Conservation (phyloP, 2,888 invertebrate species). For the Drosophila pegasa region DNA sequence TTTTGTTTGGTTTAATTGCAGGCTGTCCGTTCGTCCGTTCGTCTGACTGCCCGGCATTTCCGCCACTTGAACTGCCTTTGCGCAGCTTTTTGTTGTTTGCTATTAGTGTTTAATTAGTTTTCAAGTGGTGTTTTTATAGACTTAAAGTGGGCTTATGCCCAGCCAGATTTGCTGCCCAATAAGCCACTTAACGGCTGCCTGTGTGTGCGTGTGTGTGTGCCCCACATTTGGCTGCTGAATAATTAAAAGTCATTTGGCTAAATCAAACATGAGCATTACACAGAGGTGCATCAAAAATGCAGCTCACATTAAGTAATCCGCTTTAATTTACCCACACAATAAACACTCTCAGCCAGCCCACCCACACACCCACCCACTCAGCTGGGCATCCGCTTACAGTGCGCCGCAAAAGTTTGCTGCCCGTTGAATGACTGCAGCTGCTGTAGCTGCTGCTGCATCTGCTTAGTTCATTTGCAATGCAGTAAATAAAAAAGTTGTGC, state of each 20-base stretch:
- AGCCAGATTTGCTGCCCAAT: conserved; percentile 36
- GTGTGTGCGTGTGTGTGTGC: conserved; percentile 3
- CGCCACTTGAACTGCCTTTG: conserved; percentile 59
- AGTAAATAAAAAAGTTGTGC: conserved; percentile 59
- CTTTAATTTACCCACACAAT: conserved; percentile 53
- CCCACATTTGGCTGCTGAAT: conserved; percentile 38
- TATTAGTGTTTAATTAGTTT: conserved; percentile 84
- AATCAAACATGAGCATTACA: conserved; percentile 37
- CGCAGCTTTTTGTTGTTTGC: conserved; percentile 59
- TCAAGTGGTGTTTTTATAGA: conserved; percentile 83
- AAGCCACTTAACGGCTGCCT: not conserved
- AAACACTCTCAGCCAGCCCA: conserved; percentile 5
- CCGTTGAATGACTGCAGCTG: conserved; percentile 34
- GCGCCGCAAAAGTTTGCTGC: conserved; percentile 41
- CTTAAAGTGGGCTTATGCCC: conserved; percentile 61
- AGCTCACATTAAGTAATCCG: conserved; percentile 71
- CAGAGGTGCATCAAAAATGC: conserved; percentile 53
- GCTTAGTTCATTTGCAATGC: conserved; percentile 51
- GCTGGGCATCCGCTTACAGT: conserved; percentile 29
- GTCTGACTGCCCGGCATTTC: conserved; percentile 36
- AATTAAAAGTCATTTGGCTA: conserved; percentile 58
- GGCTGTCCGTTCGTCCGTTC: conserved; percentile 27
- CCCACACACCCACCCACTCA: not conserved
- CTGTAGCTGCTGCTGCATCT: conserved; percentile 16
- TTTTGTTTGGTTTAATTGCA: conserved; percentile 62